phyloP scores from a whole-genome alignment of 2,888 invertebrate genomes.

The Ethmia dodecea region DNA sequence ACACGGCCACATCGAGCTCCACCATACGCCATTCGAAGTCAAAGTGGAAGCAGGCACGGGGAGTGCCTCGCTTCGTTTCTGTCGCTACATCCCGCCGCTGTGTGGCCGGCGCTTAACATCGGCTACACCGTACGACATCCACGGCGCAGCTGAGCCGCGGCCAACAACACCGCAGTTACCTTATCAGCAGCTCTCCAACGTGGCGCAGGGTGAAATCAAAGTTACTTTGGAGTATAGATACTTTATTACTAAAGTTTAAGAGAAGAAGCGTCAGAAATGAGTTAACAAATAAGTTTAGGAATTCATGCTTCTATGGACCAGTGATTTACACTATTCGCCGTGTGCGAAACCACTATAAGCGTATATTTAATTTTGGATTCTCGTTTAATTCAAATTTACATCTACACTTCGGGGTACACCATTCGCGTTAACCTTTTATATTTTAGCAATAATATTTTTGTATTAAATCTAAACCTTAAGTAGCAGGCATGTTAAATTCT shows the following conservation, averaged over 20 bases:
- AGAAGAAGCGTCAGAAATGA: slow-evolving; percentile 60
- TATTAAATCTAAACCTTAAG: slow-evolving; percentile 43
- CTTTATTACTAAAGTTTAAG: slow-evolving; percentile 72
- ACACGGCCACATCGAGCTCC: no score
- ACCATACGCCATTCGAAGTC: no score
- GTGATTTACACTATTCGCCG: slow-evolving; percentile 46
- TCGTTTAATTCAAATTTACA: slow-evolving; percentile 34
- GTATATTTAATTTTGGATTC: slow-evolving; percentile 40
- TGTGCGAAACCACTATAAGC: slow-evolving; percentile 60
- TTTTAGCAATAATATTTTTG: slow-evolving; percentile 33
- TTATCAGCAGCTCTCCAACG: slow-evolving; percentile 65
- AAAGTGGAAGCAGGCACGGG: no score
- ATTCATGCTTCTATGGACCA: slow-evolving; percentile 51
- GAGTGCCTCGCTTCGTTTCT: no score
- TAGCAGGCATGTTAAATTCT: slow-evolving; percentile 63
- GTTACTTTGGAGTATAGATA: slow-evolving; percentile 74
- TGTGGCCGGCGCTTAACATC: no score
- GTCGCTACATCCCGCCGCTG: no score
- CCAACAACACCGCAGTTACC: slow-evolving; percentile 50
- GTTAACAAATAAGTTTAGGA: slow-evolving; percentile 39
- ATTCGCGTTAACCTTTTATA: slow-evolving; percentile 23
- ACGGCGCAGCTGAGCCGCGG: slow-evolving; percentile 32
- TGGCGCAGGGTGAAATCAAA: slow-evolving; percentile 70
- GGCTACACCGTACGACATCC: slow-evolving; percentile 61
- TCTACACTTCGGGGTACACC: slow-evolving; percentile 52